Percentiles rank a stretch among this genome's conserved stretches.
phyloP scores from a whole-genome alignment of 1,140 invertebrate species.

The Dreissena rostriformis region DNA sequence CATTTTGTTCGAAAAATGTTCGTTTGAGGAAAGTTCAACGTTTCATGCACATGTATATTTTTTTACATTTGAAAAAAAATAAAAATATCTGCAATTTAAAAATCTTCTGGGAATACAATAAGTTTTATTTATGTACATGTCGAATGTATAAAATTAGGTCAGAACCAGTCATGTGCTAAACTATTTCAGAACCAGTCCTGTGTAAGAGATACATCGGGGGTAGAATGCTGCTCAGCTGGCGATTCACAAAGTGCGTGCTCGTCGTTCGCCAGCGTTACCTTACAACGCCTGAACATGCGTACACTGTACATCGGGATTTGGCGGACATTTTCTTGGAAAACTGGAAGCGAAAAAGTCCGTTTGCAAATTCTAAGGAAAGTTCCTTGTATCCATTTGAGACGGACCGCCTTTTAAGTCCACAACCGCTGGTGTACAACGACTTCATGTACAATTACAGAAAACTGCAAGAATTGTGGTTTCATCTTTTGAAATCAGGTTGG shows the following conservation, averaged over 20 bases:
- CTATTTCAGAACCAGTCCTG: slow-evolving; percentile 49
- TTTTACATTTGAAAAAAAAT: no score
- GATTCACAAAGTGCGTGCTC: slow-evolving; percentile 44
- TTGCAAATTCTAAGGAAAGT: slow-evolving; percentile 50
- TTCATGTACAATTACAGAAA: slow-evolving; percentile 72
- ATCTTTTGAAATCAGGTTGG: slow-evolving; percentile 77
- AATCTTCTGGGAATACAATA: no score
- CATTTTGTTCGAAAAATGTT: no score
- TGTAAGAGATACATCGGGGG: slow-evolving; percentile 42
- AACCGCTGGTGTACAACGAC: slow-evolving; percentile 71
- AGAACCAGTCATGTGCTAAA: no score
- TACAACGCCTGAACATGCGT: slow-evolving; percentile 43
- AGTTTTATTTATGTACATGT: no score
- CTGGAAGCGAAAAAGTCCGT: slow-evolving; percentile 61
- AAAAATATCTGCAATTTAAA: no score
- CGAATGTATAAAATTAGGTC: no score
- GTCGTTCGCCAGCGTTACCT: slow-evolving; percentile 68
- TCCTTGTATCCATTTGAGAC: slow-evolving; percentile 50
- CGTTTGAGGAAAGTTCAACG: no score
- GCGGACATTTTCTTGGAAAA: slow-evolving; percentile 68
- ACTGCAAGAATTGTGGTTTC: slow-evolving; percentile 80
- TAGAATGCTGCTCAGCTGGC: slow-evolving; percentile 51
- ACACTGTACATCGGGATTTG: slow-evolving; percentile 62
- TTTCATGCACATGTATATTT: no score
- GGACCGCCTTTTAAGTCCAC: slow-evolving; percentile 62